These are phyloP conservation scores for Pocillopora damicornis DNA, from an alignment of 64 coral and sea anemone species.

Conservation along the genomic window DNA sequence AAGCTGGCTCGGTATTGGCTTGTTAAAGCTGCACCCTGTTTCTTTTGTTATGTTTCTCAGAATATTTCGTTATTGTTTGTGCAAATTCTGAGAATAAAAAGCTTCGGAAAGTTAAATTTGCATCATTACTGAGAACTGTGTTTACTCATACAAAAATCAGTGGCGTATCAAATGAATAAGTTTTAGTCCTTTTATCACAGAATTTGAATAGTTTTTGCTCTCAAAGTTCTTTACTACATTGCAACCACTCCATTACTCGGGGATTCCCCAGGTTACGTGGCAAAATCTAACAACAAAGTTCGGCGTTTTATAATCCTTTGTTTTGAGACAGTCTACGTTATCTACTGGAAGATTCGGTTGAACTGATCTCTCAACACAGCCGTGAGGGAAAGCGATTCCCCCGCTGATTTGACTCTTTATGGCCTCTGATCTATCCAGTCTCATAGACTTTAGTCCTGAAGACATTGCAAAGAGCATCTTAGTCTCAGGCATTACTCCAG, in stretches of 20 bases:
- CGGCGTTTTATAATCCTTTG: background rate
- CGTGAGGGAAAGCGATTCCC: background rate
- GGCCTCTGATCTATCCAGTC: background rate
- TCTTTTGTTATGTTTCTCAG: background rate
- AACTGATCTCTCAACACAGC: background rate
- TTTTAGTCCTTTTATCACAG: background rate
- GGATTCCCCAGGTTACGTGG: background rate
- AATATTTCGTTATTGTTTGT: background rate
- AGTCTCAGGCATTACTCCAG: constrained; percentile 8
- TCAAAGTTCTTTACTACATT: background rate
- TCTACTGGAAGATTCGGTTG: background rate
- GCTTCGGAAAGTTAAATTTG: background rate
- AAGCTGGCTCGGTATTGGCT: background rate
- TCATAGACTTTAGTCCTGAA: background rate
- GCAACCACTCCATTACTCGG: background rate
- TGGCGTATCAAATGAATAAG: background rate
- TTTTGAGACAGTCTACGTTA: background rate
- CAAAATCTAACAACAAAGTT: background rate
- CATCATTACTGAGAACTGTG: background rate
- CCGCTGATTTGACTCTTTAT: background rate
- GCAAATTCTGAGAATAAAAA: background rate
- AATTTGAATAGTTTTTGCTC: no score
- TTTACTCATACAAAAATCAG: no score
- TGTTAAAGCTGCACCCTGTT: background rate
- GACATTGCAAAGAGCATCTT: constrained; percentile 1